These are phyloP conservation scores for Chloropsis cyanopogon DNA, from an alignment of 2,113 vertebrate genomes.

Conservation along the genomic window DNA sequence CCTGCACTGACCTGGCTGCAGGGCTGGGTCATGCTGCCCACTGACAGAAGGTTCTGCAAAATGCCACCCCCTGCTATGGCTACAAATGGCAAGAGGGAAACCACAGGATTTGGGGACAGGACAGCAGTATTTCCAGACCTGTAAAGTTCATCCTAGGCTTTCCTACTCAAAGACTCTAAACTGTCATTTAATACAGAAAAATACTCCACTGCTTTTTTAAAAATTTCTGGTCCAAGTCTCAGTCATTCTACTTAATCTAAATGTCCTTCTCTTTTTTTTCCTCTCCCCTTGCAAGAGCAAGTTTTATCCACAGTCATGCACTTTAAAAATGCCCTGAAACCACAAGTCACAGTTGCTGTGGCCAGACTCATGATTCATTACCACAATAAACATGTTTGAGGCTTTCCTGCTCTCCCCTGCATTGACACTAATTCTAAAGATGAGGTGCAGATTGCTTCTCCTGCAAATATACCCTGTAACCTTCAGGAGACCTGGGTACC, in stretches of 20 bases:
- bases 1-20: background rate
- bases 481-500: background rate
- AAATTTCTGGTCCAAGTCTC: background rate
- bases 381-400: background rate
- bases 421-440: background rate
- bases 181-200: background rate
- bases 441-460: background rate
- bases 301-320: background rate
- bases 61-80: background rate
- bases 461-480: background rate
- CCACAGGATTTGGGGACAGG: background rate
- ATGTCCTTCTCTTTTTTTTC: rapidly evolving
- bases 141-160: background rate
- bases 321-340: background rate
- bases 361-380: background rate
- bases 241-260: background rate
- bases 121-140: background rate
- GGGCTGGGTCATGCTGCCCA: background rate
- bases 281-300: background rate
- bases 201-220: background rate
- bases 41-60: background rate
- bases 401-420: background rate
- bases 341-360: background rate
- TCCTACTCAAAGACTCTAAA: background rate
- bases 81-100: background rate